phyloP scores from a whole-genome alignment of 2,797 vertebrate species.

The Eulemur albifrons region DNA sequence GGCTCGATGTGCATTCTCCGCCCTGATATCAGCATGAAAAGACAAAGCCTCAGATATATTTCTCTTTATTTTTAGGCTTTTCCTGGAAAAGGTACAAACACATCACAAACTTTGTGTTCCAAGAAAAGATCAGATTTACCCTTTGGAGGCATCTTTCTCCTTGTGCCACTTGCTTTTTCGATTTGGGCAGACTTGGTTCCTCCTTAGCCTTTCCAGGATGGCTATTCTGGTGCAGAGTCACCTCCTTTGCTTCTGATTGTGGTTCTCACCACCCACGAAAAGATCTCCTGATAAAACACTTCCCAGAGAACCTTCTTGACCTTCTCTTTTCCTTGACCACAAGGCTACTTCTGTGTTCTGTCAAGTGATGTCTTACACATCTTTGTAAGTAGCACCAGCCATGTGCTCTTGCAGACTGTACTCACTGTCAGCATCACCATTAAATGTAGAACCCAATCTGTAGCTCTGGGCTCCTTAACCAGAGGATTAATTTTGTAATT shows the following conservation, averaged over 20 bases:
- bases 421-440: background rate
- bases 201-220: background rate
- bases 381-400: background rate
- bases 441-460: background rate
- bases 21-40: background rate
- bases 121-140: background rate
- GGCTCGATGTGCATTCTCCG: background rate
- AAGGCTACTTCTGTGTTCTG: background rate
- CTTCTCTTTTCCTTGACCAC: constrained; percentile 8
- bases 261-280: background rate
- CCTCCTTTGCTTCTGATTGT: background rate
- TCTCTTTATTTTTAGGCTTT: background rate
- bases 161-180: background rate
- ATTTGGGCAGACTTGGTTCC: background rate
- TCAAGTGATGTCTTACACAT: background rate
- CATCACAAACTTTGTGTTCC: background rate
- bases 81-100: background rate
- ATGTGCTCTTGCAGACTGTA: background rate
- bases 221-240: background rate
- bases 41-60: background rate
- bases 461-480: background rate
- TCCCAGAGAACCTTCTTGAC: background rate
- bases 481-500: background rate
- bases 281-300: background rate
- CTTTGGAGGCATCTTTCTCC: background rate